Base-by-base conservation (phyloP, 2,797 vertebrate genomes). In the Arremon aurantiirostris region DNA sequence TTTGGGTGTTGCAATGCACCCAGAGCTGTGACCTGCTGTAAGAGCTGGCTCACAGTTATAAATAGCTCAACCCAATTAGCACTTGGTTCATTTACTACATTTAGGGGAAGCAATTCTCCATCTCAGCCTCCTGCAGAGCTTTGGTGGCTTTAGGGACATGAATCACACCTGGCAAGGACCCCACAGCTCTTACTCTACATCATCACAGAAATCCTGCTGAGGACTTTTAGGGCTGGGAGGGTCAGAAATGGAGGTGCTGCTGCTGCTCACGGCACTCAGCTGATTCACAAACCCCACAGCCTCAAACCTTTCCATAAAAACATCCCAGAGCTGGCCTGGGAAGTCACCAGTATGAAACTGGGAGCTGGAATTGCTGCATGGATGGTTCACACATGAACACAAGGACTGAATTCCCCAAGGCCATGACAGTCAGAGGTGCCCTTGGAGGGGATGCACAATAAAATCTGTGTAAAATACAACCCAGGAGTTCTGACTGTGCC, bases 51-150 rank as follows among this genome's bases (percentile, higher is more conserved):
- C 78, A 28, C 9, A 19, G 41, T 9, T 24, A 69, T 6, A 46
- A 76, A 81, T 3, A 88, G 72, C 47, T 83, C 64, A 57, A 49
- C 64, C 18, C 82, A 94, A 77, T 86, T 37, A 94, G 65, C 8
- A 55, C 34, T 15, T 90, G 32, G 46, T 70, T 92, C 17, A 53
- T 91, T 89, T 81, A 12, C 18, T 24, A 4, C 19, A n/a, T 44
- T 47, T 37, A 55, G 4, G 18, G 66, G 77, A 59, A 86, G 24
- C n/a, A 37, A 60, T 59, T 88, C 46, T 53, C 39, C 55, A 61
- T 22, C 73, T 18, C 6, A 42, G 35, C 14, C 8, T 5, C 56
- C 70, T 61, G 50, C 78, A 78, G 69, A 80, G 69, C 69, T 81
- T 9, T 68, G 55, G 66, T 21, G 73, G 32, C 56, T 91, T 80